These are phyloP conservation scores for Struthio camelus DNA, from an alignment of 2,113 vertebrate species.

Conservation along the genomic window DNA sequence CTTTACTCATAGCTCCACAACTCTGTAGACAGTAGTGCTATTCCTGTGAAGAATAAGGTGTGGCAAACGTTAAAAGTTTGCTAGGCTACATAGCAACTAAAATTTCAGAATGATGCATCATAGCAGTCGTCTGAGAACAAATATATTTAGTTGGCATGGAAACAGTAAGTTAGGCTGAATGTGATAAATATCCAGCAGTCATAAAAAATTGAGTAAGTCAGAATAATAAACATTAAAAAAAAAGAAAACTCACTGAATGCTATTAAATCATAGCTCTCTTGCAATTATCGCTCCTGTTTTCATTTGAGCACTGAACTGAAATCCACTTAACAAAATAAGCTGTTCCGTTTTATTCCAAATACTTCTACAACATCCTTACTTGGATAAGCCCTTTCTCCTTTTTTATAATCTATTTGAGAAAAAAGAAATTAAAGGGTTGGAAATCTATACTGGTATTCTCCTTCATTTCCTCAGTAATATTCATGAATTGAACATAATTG, in stretches of 20 bases:
- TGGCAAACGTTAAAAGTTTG: slow-evolving; percentile 53
- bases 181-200: slow-evolving; percentile 77
- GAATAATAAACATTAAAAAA: slow-evolving; percentile 75
- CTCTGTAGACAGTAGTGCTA: background rate
- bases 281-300: slow-evolving; percentile 71
- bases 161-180: slow-evolving; percentile 70
- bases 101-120: slow-evolving; percentile 63
- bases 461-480: slow-evolving; percentile 58
- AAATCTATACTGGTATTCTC: slow-evolving; percentile 49
- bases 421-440: slow-evolving; percentile 66
- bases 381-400: slow-evolving; percentile 28
- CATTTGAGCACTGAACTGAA: slow-evolving; percentile 66
- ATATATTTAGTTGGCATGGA: slow-evolving; percentile 75
- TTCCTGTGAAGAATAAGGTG: slow-evolving; percentile 52
- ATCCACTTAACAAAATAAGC: slow-evolving; percentile 62
- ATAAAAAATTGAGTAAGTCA: slow-evolving; percentile 68
- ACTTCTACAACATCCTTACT: slow-evolving; percentile 18
- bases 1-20: background rate
- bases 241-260: slow-evolving; percentile 63
- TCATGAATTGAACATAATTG: slow-evolving; percentile 51
- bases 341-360: slow-evolving; percentile 57
- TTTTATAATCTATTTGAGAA: slow-evolving; percentile 58
- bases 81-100: slow-evolving; percentile 31
- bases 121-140: slow-evolving; percentile 72
- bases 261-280: slow-evolving; percentile 72